These are phyloP conservation scores for Cardiocondyla obscurior DNA, from an alignment of 1,140 invertebrate genomes.

Conservation along the genomic window DNA sequence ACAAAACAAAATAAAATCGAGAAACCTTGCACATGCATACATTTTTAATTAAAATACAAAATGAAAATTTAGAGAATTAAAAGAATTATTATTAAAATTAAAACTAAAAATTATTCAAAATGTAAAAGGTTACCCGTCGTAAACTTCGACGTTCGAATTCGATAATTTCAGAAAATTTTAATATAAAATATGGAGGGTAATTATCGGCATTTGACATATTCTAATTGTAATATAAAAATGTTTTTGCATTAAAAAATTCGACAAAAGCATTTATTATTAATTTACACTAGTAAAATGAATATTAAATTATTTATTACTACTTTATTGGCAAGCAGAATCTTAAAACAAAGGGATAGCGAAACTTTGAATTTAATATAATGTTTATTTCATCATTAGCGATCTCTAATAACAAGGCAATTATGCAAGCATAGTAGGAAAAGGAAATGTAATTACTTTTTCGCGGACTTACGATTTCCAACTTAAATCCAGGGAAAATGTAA, in stretches of 20 bases:
- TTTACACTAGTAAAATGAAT: neutral
- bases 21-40: conserved; percentile 15
- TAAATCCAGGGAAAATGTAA: conserved; percentile 82
- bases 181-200: neutral
- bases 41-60: conserved; percentile 22
- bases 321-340: neutral
- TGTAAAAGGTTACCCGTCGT: neutral
- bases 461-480: conserved; percentile 83
- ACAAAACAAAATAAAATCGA: neutral
- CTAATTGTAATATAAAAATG: neutral
- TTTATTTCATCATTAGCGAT: conserved; percentile 28
- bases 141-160: neutral
- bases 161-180: neutral
- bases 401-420: conserved; percentile 53
- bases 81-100: conserved; percentile 70
- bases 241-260: neutral
- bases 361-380: neutral
- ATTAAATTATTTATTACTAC: neutral
- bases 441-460: conserved; percentile 77
- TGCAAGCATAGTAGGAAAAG: conserved; percentile 66
- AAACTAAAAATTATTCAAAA: conserved; percentile 14
- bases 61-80: neutral
- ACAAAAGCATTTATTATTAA: neutral
- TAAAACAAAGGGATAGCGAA: neutral
- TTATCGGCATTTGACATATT: neutral